Base-by-base conservation (phyloP, 92 coral and sea anemone genomes). In the Bergia sp. region DNA sequence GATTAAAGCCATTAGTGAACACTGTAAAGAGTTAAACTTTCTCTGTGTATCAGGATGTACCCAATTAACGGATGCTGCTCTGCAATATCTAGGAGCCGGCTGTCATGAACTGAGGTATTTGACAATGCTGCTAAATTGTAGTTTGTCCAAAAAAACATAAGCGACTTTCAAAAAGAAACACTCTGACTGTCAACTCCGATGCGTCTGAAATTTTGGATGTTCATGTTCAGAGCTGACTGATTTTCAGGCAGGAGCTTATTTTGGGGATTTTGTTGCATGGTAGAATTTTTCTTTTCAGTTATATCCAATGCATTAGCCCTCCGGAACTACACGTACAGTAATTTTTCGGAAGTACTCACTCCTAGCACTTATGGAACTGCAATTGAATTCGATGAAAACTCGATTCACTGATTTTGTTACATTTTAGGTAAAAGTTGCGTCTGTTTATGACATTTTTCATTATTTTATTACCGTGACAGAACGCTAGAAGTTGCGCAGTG, bases 401-500 rank as follows among this genome's bases (percentile, higher is more conserved):
- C 3, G 3, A 53, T 53, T 53, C 58, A 53, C 58, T 11, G 1
- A 12, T 53, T 11, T 53, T 53, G 2, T 45, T 3, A 10, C 50
- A 45, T 2, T 0, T 45, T 45, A 0, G 29, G 16, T 8, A 53
- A 18, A 53, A 53, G 16, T 53, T 53, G 58, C 58, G 58, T 36
- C 0, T 50, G 65, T 40, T 21, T 18, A 0, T 2, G 21, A 1
- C 2, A 73, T 36, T 13, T 38, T 29, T 73, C 77, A 73, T 36
- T 18, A n/a, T 74, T 39, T 76, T 18, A 3, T 79, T 61, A 36
- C 36, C 65, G 2, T 6, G 21, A 37, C 89, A 97, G 99, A 85
- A 97, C 99, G 20, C 85, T 97, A 90, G 99, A 97, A 91, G 98
- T 93, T 84, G 99, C 99, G 5, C 99, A 97, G 90, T 97, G 99